A percentile compares a stretch with the other conserved stretches of the same genome.
Evolutionary conservation across 2,113 vertebrate species (phyloP).

Genomic region (Rhinolophus sinicus): DNA sequence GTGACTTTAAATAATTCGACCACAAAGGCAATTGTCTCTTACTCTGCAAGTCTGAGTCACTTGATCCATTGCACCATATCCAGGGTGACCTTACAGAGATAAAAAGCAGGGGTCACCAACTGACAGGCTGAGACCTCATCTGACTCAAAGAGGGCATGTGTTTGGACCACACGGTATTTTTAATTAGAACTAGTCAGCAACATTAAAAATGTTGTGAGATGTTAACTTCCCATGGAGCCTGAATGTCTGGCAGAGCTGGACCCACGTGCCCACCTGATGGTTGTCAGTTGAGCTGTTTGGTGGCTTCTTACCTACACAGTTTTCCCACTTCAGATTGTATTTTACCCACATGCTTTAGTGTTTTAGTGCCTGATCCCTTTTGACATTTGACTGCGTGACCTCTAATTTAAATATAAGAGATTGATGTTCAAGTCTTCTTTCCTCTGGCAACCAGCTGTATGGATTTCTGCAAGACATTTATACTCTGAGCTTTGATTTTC

Average conservation of each 20-base stretch:
- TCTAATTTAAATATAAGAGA: neutral
- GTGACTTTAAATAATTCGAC: constrained; percentile 1
- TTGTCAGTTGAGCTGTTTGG: neutral
- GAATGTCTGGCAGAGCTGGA: neutral
- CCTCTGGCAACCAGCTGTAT: neutral
- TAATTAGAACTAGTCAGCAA: constrained; percentile 48
- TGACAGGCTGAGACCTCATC: neutral
- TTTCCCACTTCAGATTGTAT: neutral
- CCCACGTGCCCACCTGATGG: neutral
- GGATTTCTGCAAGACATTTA: neutral
- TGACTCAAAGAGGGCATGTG: neutral
- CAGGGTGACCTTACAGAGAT: neutral
- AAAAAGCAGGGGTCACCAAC: neutral
- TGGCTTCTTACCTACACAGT: neutral
- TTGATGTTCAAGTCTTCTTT: neutral
- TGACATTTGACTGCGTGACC: neutral
- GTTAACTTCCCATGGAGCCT: neutral
- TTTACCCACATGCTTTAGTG: neutral
- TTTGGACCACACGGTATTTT: constrained; percentile 19
- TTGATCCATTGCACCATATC: neutral
- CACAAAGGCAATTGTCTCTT: constrained; percentile 1
- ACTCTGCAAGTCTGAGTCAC: neutral
- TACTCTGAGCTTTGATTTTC: neutral
- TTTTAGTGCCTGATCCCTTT: neutral
- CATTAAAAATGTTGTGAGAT: neutral